phyloP scores from a whole-genome alignment of 2,888 invertebrate genomes.

The Lasioglossum vierecki region DNA sequence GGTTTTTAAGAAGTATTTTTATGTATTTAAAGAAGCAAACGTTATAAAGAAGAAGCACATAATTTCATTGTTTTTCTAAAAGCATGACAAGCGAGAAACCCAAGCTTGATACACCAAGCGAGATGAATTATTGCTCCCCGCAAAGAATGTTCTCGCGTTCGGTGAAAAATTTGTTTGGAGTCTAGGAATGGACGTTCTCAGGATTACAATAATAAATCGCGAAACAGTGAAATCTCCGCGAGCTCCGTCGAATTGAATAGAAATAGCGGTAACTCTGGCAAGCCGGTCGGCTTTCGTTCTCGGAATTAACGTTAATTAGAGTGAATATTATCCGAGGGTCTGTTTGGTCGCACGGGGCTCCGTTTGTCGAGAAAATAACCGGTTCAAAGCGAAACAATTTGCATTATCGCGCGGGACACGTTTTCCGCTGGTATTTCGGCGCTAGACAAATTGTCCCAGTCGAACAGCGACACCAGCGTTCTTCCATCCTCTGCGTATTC shows the following conservation, averaged over 20 bases:
- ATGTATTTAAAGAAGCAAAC: background rate
- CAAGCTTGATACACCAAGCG: background rate
- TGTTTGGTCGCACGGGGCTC: background rate
- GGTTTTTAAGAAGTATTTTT: no score
- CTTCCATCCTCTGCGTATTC: slow-evolving; percentile 28
- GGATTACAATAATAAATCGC: background rate
- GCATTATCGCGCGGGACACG: slow-evolving; percentile 29
- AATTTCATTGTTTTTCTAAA: background rate
- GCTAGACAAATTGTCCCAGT: slow-evolving; percentile 42
- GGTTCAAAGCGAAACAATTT: slow-evolving; percentile 38
- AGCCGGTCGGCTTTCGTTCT: background rate
- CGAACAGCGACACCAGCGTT: slow-evolving; percentile 24
- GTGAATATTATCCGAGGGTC: slow-evolving; percentile 10
- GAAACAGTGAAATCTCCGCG: background rate
- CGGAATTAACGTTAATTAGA: slow-evolving; percentile 16
- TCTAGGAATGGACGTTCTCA: background rate
- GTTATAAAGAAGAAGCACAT: no score
- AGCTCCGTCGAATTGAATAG: background rate
- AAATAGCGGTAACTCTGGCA: background rate
- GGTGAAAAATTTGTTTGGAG: background rate
- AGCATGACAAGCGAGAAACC: background rate
- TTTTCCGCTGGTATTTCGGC: slow-evolving; percentile 29
- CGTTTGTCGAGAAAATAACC: slow-evolving; percentile 28
- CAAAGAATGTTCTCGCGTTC: background rate
- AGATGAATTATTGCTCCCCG: background rate